Base-by-base conservation (phyloP, 2,797 vertebrate species). In the Holocentrus rufus region DNA sequence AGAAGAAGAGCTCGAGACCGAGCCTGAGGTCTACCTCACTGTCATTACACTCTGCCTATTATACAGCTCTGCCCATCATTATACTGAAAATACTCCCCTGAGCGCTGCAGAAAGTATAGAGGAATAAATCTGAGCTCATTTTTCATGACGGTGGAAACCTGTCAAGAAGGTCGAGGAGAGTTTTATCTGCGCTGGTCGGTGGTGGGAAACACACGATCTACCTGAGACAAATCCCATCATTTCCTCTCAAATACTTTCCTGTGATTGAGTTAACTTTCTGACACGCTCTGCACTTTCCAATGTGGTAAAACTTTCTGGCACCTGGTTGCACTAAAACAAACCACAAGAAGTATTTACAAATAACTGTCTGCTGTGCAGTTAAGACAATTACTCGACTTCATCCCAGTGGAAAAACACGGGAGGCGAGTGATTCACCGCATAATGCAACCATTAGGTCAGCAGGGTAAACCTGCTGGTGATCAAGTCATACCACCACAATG, bases 11-110 rank as follows among this genome's bases (percentile, higher is more conserved):
- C 47, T 25, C 11, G 59, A 69, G 75, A 58, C 73, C 44, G 23
- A 14, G 25, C 36, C 30, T 80, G 69, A 85, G 80, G 85, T 80
- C 72, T 86, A 9, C 72, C 63, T 80, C 74, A 56, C 75, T 76
- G 76, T 83, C 78, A 78, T 81, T 82, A 79, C 34, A 13, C 57
- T 61, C 27, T 1, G 54, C 42, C 73, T 63, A 54, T 72, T 39
- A 74, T 72, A 50, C 18, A 1, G 6, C 69, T 74, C 69, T 64
- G 73, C 22, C 57, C 72, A 0, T 82, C 62, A 68, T 75, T 75
- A 72, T 7, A 17, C 56, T 77, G 55, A 76, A 81, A 85, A 81
- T 47, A 75, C 76, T 73, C 71, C 66, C 62, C 75, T 8, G 50
- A 69, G 62, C 34, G 34, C 49, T 25, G 27, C 63, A 52, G 25